Conservation (phyloP, 1,140 invertebrate species). For the Diachasmimorpha longicaudata region DNA sequence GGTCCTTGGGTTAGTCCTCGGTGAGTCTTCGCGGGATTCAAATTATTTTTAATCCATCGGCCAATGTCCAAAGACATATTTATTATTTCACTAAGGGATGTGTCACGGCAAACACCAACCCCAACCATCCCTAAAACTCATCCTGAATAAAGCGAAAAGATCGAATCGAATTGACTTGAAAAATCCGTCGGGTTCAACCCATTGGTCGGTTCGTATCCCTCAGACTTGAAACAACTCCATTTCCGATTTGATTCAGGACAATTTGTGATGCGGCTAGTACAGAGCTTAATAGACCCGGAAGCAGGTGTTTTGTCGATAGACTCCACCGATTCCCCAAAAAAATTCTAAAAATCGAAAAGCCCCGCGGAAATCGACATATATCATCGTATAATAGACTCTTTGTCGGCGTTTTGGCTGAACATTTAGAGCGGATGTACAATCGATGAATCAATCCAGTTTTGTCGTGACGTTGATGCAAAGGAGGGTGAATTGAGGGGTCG, state of each 20-base stretch:
- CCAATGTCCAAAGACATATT: too few relatives aligned
- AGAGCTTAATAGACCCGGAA: neutral
- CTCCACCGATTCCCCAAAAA: too few relatives aligned
- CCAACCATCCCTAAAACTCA: too few relatives aligned
- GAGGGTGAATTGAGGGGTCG: conserved; percentile 21
- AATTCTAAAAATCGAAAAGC: neutral
- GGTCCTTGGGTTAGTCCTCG: neutral
- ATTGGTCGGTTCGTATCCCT: too few relatives aligned
- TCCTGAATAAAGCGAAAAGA: too few relatives aligned
- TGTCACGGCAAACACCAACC: too few relatives aligned
- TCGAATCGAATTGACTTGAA: too few relatives aligned
- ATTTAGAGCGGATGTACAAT: conserved; percentile 40
- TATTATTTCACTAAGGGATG: too few relatives aligned
- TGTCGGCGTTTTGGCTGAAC: conserved; percentile 31
- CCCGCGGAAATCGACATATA: neutral
- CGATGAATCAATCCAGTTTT: conserved; percentile 54
- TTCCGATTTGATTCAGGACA: too few relatives aligned
- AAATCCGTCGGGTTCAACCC: too few relatives aligned
- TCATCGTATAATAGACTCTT: conserved; percentile 24
- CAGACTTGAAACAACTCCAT: too few relatives aligned
- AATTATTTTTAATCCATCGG: conserved; percentile 3
- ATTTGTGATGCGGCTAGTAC: too few relatives aligned
- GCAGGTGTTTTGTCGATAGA: neutral
- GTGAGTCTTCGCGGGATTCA: neutral
- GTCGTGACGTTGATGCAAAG: conserved; percentile 50